These are phyloP conservation scores for Notarius lentiginosus DNA, from an alignment of 2,113 vertebrate species.

Conservation along the genomic window DNA sequence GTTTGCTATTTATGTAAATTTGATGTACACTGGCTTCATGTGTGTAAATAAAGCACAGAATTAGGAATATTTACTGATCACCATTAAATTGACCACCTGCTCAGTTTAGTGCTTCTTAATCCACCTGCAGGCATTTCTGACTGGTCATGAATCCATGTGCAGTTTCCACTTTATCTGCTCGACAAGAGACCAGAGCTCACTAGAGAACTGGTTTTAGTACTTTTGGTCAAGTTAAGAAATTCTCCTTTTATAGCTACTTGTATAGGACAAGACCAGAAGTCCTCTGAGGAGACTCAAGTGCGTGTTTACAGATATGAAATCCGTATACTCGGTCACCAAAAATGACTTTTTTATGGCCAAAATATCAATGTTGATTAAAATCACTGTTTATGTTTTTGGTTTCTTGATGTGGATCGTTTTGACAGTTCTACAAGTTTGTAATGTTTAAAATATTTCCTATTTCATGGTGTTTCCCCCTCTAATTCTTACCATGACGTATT, in stretches of 20 bases:
- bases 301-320: constrained; percentile 37
- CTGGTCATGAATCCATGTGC: neutral
- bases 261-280: too few species aligned
- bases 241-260: neutral
- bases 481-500: constrained; percentile 10
- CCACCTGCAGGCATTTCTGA: neutral
- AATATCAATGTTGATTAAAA: constrained; percentile 22
- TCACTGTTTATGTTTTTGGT: neutral
- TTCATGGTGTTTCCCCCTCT: neutral
- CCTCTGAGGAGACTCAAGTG: neutral
- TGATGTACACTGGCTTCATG: constrained; percentile 21
- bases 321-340: neutral
- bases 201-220: neutral
- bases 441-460: neutral
- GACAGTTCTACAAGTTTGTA: constrained; percentile 5
- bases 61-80: neutral
- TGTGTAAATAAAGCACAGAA: constrained; percentile 18
- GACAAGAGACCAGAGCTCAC: neutral
- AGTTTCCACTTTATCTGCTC: neutral
- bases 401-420: constrained; percentile 22
- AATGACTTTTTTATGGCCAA: constrained; percentile 20
- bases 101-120: neutral
- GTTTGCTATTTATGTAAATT: neutral
- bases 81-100: neutral
- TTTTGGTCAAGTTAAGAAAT: neutral